phyloP scores from a whole-genome alignment of 2,113 vertebrate genomes.

The Albula glossodonta region DNA sequence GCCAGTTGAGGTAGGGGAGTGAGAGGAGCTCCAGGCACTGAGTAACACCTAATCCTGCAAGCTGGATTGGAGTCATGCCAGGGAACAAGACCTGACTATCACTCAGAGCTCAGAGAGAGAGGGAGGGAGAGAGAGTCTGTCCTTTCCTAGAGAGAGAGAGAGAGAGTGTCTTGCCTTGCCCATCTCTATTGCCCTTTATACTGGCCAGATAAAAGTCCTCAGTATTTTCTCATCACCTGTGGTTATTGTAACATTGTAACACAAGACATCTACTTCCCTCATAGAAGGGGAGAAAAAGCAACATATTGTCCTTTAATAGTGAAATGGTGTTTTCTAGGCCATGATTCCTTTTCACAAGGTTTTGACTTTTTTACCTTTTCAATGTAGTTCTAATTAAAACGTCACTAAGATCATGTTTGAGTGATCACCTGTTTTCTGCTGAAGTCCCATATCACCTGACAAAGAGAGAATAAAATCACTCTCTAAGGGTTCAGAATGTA shows the following conservation, averaged over 20 bases:
- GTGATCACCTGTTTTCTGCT: background rate
- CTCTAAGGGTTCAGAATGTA: background rate
- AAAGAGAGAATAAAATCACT: background rate
- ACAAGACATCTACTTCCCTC: no score
- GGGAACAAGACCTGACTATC: slow-evolving; percentile 16
- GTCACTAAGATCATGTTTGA: background rate
- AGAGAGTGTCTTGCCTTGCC: background rate
- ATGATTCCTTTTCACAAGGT: no score
- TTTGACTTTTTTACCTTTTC: no score
- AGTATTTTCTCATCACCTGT: no score
- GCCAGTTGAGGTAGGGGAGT: background rate
- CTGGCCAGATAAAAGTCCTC: background rate
- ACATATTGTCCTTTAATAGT: no score
- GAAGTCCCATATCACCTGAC: background rate
- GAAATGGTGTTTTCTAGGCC: background rate
- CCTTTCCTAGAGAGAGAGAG: background rate
- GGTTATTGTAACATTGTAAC: no score
- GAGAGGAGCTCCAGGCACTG: slow-evolving; percentile 13
- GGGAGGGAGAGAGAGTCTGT: background rate
- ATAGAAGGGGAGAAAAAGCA: no score
- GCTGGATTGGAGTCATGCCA: background rate
- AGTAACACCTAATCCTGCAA: slow-evolving; percentile 44
- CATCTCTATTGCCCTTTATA: background rate
- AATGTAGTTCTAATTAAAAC: background rate
- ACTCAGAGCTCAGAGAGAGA: background rate